These are phyloP conservation scores for Eupithecia tripunctaria DNA, from an alignment of 2,888 invertebrate species.

Conservation along the genomic window DNA sequence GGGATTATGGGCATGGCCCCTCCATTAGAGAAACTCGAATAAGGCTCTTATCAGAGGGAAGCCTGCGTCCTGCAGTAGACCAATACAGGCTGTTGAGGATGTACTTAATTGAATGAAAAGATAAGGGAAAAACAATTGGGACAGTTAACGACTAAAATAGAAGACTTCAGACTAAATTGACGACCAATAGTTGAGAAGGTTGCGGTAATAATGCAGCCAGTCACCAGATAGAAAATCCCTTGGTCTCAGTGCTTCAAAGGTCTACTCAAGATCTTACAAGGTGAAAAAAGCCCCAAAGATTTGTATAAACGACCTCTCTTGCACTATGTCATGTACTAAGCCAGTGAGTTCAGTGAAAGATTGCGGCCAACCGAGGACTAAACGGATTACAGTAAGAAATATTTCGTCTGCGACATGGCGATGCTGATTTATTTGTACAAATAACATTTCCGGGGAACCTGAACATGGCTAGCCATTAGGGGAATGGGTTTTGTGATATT, in stretches of 20 bases:
- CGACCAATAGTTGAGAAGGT: too few relatives aligned
- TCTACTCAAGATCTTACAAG: background rate
- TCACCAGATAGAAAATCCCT: background rate
- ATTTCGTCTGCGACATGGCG: slow-evolving; percentile 23
- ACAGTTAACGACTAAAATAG: too few relatives aligned
- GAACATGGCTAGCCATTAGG: slow-evolving; percentile 1
- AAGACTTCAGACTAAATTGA: too few relatives aligned
- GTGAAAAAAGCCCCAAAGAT: background rate
- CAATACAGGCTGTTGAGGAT: too few relatives aligned
- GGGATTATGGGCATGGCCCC: too few relatives aligned
- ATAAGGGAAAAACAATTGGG: too few relatives aligned
- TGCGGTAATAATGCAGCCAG: background rate
- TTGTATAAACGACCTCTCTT: background rate
- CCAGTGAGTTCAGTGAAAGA: slow-evolving; percentile 18
- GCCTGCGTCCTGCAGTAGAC: too few relatives aligned
- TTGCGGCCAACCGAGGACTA: slow-evolving; percentile 24
- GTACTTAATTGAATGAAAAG: too few relatives aligned
- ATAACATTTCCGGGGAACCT: slow-evolving; percentile 28
- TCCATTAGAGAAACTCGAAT: too few relatives aligned
- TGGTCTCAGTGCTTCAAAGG: background rate
- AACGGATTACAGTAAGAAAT: slow-evolving; percentile 39
- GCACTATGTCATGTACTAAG: background rate
- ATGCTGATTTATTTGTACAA: slow-evolving; percentile 34
- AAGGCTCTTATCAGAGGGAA: too few relatives aligned
- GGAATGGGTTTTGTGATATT: background rate